These are phyloP conservation scores for Phaenicophaeus curvirostris DNA, from an alignment of 2,797 vertebrate species.

Conservation along the genomic window DNA sequence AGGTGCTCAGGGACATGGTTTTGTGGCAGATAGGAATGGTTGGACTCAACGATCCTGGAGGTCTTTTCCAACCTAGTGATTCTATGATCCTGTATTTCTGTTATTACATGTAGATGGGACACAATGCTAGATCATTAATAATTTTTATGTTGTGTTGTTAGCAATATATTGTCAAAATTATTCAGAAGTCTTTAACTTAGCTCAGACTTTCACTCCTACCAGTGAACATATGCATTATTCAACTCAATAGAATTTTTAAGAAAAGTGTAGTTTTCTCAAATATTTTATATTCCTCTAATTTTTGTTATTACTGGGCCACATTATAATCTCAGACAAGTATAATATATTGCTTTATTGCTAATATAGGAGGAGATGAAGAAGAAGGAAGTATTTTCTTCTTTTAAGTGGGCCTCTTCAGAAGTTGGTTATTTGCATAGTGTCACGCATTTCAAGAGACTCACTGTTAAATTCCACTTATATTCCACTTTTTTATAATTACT, in stretches of 20 bases:
- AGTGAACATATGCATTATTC: not conserved
- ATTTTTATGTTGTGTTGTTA: not conserved
- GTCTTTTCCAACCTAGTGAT: too few species aligned
- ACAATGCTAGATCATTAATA: not conserved
- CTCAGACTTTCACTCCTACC: not conserved
- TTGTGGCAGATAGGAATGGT: too few species aligned
- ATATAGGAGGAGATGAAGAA: not conserved
- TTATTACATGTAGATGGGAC: not conserved
- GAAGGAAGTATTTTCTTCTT: not conserved
- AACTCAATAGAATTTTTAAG: not conserved
- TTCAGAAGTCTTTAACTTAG: not conserved
- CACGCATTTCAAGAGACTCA: not conserved
- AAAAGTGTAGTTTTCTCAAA: not conserved
- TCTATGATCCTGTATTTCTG: too few species aligned
- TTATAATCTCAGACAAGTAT: not conserved
- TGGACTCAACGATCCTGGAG: too few species aligned
- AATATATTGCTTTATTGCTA: not conserved
- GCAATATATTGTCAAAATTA: not conserved
- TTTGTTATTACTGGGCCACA: not conserved
- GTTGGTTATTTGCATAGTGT: not conserved
- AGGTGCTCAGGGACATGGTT: too few species aligned
- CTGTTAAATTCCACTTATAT: not conserved
- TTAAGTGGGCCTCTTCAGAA: not conserved
- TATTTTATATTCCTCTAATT: not conserved
- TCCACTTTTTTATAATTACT: not conserved